Percentiles rank a stretch among this genome's conserved stretches.
These are phyloP conservation scores for Cheilosia grossa DNA, from an alignment of 2,888 invertebrate species.

Conservation along the genomic window DNA sequence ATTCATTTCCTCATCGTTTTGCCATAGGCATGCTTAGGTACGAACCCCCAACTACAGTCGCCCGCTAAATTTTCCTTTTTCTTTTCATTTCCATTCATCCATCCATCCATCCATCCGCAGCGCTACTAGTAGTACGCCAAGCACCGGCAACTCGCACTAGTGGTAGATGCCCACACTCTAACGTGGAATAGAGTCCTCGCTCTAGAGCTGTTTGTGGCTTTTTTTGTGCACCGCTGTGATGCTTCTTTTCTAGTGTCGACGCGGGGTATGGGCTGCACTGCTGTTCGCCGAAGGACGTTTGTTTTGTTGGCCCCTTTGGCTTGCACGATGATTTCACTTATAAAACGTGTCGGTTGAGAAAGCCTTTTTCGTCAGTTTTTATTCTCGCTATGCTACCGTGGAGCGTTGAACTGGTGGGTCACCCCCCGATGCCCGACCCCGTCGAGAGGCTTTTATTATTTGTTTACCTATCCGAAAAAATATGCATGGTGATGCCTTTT, in stretches of 20 bases:
- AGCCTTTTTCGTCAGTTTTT: constrained; percentile 75
- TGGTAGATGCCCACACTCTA: constrained; percentile 21
- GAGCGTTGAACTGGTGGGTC: constrained; percentile 36
- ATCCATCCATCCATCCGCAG: constrained; percentile 37
- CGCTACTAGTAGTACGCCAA: too few relatives aligned
- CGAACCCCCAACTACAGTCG: constrained; percentile 21
- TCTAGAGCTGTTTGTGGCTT: constrained; percentile 69
- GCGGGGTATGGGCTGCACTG: background rate
- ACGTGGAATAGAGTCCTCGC: constrained; percentile 66
- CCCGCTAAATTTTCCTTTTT: constrained; percentile 67
- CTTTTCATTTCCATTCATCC: constrained; percentile 64
- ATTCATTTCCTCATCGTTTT: constrained; percentile 74
- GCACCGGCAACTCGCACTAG: constrained; percentile 8
- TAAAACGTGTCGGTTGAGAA: constrained; percentile 75
- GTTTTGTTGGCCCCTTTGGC: constrained; percentile 67
- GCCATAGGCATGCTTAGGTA: constrained; percentile 22
- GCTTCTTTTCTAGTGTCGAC: constrained; percentile 44
- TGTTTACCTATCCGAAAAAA: constrained; percentile 75
- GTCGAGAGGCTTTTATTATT: constrained; percentile 66
- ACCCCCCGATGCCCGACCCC: constrained; percentile 11
- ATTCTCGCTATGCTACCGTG: constrained; percentile 46
- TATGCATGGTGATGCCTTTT: constrained; percentile 72
- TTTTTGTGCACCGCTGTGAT: constrained; percentile 44
- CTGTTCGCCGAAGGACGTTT: constrained; percentile 71
- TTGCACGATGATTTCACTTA: constrained; percentile 72